phyloP scores from a whole-genome alignment of 2,888 invertebrate species.

The Nephrotoma flavescens region DNA sequence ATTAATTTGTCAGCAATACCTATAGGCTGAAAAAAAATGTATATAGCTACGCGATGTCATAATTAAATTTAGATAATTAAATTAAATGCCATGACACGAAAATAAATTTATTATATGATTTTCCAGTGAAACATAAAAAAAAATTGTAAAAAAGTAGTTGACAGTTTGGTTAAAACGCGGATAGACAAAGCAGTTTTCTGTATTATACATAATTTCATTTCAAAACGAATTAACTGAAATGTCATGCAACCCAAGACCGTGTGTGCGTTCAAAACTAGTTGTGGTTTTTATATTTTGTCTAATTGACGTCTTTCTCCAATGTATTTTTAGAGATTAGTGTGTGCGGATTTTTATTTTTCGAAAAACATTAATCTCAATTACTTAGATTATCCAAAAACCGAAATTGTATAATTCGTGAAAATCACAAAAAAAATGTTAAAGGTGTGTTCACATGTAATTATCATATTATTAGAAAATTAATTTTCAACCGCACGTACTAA shows the following conservation, averaged over 20 bases:
- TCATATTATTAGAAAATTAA: not conserved
- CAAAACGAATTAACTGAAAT: not conserved
- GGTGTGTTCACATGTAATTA: not conserved
- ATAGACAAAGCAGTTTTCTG: not conserved
- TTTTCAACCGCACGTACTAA: not conserved
- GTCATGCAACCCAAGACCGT: not conserved
- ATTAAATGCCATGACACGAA: not conserved
- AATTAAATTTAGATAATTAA: not conserved
- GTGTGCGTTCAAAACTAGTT: not conserved
- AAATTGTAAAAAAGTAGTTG: not conserved
- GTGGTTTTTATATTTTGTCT: not conserved
- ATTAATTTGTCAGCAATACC: not conserved
- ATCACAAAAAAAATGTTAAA: not conserved
- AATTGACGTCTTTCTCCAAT: not conserved
- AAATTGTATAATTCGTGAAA: not conserved
- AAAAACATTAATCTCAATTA: no score
- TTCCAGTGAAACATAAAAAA: not conserved
- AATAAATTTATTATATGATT: not conserved
- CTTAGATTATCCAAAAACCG: not conserved
- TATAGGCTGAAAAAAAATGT: no score
- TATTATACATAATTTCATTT: not conserved
- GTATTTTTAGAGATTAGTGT: not conserved
- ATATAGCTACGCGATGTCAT: not conserved
- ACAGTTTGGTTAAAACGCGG: not conserved
- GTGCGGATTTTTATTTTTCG: not conserved